phyloP scores from a whole-genome alignment of 2,888 invertebrate species.

The Hyposoter dolosus region DNA sequence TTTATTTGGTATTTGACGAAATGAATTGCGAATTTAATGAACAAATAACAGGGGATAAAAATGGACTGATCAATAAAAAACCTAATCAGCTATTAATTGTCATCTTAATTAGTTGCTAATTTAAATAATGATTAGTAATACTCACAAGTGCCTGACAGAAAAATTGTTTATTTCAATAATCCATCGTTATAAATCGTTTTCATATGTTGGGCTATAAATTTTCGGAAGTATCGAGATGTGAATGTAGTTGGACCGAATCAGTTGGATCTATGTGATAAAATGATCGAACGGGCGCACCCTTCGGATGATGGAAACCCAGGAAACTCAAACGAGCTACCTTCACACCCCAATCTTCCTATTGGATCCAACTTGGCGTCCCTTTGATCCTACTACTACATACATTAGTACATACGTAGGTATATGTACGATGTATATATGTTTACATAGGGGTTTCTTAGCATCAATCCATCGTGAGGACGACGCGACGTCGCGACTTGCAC shows the following conservation, averaged over 20 bases:
- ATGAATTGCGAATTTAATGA: not conserved
- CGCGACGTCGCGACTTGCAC: constrained; percentile 57
- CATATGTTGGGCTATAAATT: not conserved
- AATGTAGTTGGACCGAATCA: constrained; percentile 37
- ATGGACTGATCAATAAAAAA: not conserved
- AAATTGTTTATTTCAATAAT: not conserved
- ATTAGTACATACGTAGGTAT: constrained; percentile 12
- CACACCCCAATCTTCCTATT: constrained; percentile 59
- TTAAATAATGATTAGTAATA: not conserved
- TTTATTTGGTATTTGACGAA: not conserved
- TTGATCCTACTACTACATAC: constrained; percentile 52
- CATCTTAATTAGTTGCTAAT: not conserved
- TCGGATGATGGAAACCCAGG: constrained; percentile 34
- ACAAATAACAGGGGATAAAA: not conserved
- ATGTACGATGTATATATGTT: constrained; percentile 6
- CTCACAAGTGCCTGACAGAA: not conserved
- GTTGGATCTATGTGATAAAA: constrained; percentile 39
- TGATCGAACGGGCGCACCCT: constrained; percentile 59
- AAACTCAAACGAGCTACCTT: constrained; percentile 56
- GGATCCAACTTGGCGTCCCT: constrained; percentile 52
- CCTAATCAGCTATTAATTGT: not conserved
- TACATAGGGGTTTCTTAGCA: constrained; percentile 30
- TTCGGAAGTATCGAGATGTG: not conserved
- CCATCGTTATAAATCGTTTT: not conserved
- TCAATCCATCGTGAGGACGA: constrained; percentile 31